Percentiles rank a stretch among this genome's conserved stretches.
phyloP scores from a whole-genome alignment of 2,888 invertebrate genomes.

The Cerastis leucographa region DNA sequence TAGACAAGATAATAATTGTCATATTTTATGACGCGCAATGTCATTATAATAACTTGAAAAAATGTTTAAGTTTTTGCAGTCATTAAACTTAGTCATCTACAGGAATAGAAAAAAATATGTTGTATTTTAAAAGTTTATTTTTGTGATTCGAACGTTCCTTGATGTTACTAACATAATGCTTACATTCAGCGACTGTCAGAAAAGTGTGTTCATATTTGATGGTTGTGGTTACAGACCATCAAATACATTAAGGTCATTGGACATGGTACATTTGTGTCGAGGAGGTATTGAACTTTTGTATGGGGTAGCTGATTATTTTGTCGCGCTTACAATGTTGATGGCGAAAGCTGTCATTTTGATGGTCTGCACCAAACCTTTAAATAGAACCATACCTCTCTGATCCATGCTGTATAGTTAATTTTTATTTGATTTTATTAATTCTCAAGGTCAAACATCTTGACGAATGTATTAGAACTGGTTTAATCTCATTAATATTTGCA shows the following conservation, averaged over 20 bases:
- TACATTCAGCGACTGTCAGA: background rate
- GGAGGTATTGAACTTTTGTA: background rate
- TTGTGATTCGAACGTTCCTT: background rate
- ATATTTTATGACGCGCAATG: conserved; percentile 25
- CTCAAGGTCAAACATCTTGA: background rate
- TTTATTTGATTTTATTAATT: background rate
- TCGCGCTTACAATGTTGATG: too few relatives aligned
- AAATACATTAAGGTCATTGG: background rate
- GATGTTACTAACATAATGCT: background rate
- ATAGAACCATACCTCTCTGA: background rate
- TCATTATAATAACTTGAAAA: conserved; percentile 17
- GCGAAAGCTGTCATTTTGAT: background rate
- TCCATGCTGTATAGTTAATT: background rate
- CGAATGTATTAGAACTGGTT: background rate
- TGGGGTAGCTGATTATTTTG: background rate
- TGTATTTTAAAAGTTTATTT: background rate
- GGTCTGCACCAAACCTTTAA: background rate
- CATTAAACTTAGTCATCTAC: conserved; percentile 31
- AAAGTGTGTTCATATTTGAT: background rate
- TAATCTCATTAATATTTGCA: conserved; percentile 17
- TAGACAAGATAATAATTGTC: conserved; percentile 33
- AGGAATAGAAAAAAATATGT: background rate
- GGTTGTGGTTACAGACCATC: background rate
- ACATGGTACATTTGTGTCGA: background rate
- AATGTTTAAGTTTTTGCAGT: conserved; percentile 33